Conservation (phyloP, 2,113 vertebrate genomes). For the Platysternon megacephalum region DNA sequence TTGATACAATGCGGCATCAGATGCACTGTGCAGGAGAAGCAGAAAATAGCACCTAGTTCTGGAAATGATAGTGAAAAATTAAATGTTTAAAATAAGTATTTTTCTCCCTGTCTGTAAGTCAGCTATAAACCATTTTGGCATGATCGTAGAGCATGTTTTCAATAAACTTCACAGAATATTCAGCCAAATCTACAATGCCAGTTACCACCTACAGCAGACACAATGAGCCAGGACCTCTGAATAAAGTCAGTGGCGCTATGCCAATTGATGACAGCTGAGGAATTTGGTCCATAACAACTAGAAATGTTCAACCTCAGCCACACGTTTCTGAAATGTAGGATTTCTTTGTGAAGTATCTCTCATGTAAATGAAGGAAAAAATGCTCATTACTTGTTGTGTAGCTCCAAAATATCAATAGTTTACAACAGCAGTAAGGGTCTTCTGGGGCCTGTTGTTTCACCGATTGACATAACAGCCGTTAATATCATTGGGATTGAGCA, state of each 20-base stretch:
- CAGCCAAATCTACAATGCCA: not conserved
- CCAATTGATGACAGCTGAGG: not conserved
- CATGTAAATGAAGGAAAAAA: not conserved
- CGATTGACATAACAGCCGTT: not conserved
- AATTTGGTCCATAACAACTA: not conserved
- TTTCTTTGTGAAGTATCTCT: not conserved
- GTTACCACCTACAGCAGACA: not conserved
- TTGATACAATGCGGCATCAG: not conserved
- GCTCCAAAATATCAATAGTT: not conserved
- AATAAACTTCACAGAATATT: not conserved
- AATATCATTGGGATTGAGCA: not conserved
- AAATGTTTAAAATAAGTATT: not conserved
- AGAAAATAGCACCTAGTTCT: not conserved
- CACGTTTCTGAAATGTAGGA: not conserved
- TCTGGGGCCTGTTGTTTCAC: not conserved
- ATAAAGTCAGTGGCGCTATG: not conserved
- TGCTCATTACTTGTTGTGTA: fast-evolving
- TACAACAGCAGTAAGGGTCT: not conserved
- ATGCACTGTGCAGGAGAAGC: not conserved
- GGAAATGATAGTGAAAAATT: not conserved
- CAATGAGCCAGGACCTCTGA: not conserved
- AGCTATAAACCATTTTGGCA: not conserved
- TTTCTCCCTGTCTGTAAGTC: not conserved
- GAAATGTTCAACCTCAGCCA: not conserved
- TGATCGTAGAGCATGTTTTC: not conserved